These are phyloP conservation scores for Aporrectodea caliginosa DNA, from an alignment of 1,140 invertebrate species.

Conservation along the genomic window DNA sequence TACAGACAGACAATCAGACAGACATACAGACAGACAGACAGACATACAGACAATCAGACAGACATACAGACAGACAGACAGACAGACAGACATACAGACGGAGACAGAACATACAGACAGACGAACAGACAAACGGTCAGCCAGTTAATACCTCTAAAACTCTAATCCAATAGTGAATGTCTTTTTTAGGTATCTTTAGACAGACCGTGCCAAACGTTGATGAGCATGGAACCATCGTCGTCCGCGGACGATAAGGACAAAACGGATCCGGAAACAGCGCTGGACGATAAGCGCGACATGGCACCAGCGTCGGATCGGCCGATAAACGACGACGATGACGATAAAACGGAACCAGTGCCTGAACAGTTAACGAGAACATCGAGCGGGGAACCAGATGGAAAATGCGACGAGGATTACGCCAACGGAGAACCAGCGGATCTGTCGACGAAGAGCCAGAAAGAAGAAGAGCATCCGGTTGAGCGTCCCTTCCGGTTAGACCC, in stretches of 20 bases:
- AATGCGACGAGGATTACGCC: background rate
- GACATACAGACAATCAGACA: background rate
- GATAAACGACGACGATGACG: background rate
- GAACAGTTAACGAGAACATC: background rate
- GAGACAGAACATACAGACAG: background rate
- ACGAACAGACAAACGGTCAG: background rate
- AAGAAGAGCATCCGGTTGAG: background rate
- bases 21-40: background rate
- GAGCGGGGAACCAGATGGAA: background rate
- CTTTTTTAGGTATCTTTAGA: no score
- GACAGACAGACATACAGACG: background rate
- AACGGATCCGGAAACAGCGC: background rate
- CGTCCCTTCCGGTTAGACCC: background rate
- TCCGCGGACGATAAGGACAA: background rate
- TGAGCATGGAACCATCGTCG: background rate
- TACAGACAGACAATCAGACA: background rate
- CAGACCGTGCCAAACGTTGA: background rate
- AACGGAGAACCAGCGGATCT: background rate
- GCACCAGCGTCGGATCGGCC: background rate
- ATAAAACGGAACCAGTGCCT: background rate
- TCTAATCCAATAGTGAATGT: background rate
- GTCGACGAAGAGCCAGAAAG: background rate
- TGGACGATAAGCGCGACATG: background rate
- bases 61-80: background rate
- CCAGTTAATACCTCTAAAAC: background rate